A percentile compares a stretch with the other conserved stretches of the same genome.
Conservation (phyloP, 2,888 invertebrate species). For the Agapostemon virescens region DNA sequence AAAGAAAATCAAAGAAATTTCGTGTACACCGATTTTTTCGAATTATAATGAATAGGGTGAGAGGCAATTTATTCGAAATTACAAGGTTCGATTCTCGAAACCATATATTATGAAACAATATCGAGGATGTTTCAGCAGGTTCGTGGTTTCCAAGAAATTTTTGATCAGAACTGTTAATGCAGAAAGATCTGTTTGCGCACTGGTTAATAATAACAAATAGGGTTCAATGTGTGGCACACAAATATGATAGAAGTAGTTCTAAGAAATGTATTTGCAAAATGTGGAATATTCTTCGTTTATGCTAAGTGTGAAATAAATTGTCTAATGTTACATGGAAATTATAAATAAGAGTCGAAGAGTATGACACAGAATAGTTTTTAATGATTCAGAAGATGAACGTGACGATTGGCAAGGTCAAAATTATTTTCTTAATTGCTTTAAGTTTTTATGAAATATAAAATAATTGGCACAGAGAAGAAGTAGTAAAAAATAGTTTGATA, state of each 20-base stretch:
- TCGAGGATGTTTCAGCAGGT: not conserved
- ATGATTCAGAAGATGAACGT: not conserved
- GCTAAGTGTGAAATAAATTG: too few species aligned
- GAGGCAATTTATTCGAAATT: constrained; percentile 5
- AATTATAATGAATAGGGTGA: not conserved
- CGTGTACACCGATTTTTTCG: not conserved
- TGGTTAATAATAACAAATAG: too few species aligned
- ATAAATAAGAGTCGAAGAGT: too few species aligned
- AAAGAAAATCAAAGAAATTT: constrained; percentile 5
- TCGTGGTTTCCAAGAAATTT: not conserved
- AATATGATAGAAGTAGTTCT: not conserved
- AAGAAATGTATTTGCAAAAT: not conserved
- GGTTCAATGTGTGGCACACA: too few species aligned
- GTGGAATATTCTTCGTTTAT: not conserved
- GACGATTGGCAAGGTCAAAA: not conserved
- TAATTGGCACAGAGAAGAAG: too few species aligned
- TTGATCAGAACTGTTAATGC: not conserved
- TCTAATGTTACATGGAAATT: too few species aligned
- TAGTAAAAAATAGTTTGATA: not conserved
- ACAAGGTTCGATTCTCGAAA: not conserved
- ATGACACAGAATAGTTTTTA: not conserved
- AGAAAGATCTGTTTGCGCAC: not conserved
- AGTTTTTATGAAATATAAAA: too few species aligned
- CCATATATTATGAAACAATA: not conserved
- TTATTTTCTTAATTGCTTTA: too few species aligned